Conservation (phyloP, 2,888 invertebrate species). For the Tinea trinotella region DNA sequence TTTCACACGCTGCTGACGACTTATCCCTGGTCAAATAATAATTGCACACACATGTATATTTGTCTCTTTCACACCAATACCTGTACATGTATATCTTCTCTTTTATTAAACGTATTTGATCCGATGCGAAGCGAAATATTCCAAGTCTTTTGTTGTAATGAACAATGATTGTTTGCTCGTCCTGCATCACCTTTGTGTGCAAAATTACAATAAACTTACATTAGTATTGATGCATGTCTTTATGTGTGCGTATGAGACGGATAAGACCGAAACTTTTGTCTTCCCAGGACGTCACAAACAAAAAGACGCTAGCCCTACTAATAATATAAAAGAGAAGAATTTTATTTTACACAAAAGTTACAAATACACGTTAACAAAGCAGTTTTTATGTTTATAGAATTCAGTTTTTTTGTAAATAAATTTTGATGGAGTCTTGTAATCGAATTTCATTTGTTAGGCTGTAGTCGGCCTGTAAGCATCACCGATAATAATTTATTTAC, state of each 20-base stretch:
- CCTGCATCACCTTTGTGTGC: constrained; percentile 69
- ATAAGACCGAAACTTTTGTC: constrained; percentile 68
- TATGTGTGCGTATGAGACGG: constrained; percentile 64
- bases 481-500: too few relatives aligned
- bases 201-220: constrained; percentile 71
- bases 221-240: constrained; percentile 53
- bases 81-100: constrained; percentile 47
- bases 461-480: constrained; percentile 53
- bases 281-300: constrained; percentile 69
- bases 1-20: constrained; percentile 69
- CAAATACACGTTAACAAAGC: constrained; percentile 68
- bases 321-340: constrained; percentile 70
- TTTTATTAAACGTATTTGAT: constrained; percentile 63
- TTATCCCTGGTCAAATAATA: constrained; percentile 72
- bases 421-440: constrained; percentile 53
- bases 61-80: constrained; percentile 47
- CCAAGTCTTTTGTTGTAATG: constrained; percentile 71
- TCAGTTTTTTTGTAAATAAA: constrained; percentile 68
- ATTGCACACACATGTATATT: constrained; percentile 55
- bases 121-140: constrained; percentile 68
- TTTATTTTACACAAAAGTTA: constrained; percentile 71
- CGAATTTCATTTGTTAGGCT: constrained; percentile 49
- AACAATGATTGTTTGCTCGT: constrained; percentile 72
- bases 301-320: constrained; percentile 57
- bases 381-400: constrained; percentile 64